Percentiles rank a stretch among this genome's conserved stretches.
Conservation (phyloP, 1,140 invertebrate species). For the Drosophila punjabiensis region DNA sequence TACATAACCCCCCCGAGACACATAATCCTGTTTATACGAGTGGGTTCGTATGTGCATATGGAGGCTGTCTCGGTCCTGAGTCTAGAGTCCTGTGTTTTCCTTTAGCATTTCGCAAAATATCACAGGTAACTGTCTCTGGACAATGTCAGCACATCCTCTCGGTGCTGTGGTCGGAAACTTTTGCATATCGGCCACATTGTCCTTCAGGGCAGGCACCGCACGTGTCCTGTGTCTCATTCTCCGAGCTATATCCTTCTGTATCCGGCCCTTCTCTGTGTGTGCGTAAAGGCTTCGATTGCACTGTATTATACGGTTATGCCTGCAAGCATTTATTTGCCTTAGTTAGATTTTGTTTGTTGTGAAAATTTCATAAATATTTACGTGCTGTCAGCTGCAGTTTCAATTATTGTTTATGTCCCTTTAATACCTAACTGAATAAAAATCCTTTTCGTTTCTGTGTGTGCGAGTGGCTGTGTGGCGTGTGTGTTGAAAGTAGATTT, state of each 20-base stretch:
- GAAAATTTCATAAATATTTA: conserved; percentile 71
- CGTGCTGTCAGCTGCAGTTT: conserved; percentile 57
- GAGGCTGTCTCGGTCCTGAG: conserved; percentile 30
- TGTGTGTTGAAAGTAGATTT: conserved; percentile 37
- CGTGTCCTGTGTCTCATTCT: conserved; percentile 50
- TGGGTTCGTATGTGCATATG: conserved; percentile 44
- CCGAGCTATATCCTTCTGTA: neutral
- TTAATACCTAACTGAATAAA: conserved; percentile 49
- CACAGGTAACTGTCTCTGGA: conserved; percentile 74
- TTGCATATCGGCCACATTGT: conserved; percentile 74
- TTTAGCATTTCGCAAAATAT: conserved; percentile 68
- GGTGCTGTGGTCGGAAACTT: conserved; percentile 59
- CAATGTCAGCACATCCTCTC: conserved; percentile 66
- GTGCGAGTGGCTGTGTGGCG: neutral
- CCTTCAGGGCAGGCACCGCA: conserved; percentile 55
- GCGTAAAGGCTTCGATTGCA: conserved; percentile 68
- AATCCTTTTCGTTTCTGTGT: conserved; percentile 9
- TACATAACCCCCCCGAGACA: conserved; percentile 70
- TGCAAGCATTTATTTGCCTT: conserved; percentile 63
- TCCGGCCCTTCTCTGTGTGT: conserved; percentile 24
- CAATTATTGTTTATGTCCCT: conserved; percentile 47
- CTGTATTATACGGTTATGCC: conserved; percentile 64
- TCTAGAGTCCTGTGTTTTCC: conserved; percentile 43
- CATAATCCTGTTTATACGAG: conserved; percentile 72
- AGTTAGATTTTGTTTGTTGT: conserved; percentile 61